These are phyloP conservation scores for Serranus cabrilla DNA, from an alignment of 2,797 vertebrate genomes.

Conservation along the genomic window DNA sequence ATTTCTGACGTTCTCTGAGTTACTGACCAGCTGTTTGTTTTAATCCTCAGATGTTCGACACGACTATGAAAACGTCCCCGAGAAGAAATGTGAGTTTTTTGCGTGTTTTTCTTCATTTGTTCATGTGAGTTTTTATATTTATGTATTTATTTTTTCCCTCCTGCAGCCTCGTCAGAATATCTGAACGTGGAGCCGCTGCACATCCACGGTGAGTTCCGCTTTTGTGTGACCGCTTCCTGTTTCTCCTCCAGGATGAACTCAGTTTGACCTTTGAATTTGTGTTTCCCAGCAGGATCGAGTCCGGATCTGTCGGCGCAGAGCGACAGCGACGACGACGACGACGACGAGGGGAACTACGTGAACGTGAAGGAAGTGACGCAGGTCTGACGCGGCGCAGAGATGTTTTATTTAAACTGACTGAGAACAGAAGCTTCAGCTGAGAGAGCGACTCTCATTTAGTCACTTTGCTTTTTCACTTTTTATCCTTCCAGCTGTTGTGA, in stretches of 20 bases:
- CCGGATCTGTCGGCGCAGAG: background rate
- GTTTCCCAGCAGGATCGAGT: background rate
- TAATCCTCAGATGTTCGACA: slow-evolving; percentile 41
- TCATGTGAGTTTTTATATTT: background rate
- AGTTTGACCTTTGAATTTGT: background rate
- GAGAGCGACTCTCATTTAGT: background rate
- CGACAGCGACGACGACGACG: slow-evolving; percentile 7
- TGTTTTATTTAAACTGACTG: background rate
- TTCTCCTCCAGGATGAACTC: too few relatives aligned
- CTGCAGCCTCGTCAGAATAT: too few relatives aligned
- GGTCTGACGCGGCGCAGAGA: background rate
- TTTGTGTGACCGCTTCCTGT: too few relatives aligned
- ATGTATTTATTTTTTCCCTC: too few relatives aligned
- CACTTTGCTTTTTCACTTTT: background rate
- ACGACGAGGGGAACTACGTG: slow-evolving; percentile 74
- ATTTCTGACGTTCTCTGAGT: too few relatives aligned
- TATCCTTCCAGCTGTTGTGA: too few relatives aligned
- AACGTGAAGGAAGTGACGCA: slow-evolving; percentile 53
- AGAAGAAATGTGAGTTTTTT: slow-evolving; percentile 30
- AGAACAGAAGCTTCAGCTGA: background rate
- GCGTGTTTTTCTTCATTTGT: background rate
- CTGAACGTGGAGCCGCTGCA: too few relatives aligned
- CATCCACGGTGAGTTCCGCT: too few relatives aligned
- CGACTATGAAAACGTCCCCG: slow-evolving; percentile 57
- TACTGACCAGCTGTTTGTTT: slow-evolving; percentile 9